Evolutionary conservation across 1,140 invertebrate species (phyloP), one percentile per base, ranked within the genome.

Genomic region (Nilaparvata lugens): DNA sequence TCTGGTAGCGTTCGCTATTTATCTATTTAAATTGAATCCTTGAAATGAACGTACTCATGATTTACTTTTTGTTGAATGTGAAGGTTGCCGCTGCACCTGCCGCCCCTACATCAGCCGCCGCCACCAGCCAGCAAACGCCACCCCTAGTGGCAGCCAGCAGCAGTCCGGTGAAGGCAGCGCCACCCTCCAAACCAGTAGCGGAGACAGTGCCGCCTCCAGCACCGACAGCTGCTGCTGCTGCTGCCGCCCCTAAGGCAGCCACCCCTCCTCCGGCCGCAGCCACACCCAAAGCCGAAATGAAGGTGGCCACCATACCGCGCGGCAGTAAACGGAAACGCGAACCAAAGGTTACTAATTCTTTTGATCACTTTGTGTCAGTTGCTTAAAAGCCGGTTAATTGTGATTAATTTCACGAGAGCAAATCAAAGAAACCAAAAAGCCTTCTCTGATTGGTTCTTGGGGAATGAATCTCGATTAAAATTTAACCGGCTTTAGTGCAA

Each of bases 331-430:
- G 52, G 38, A 56, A 58, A 38, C 45, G 58, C 6, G 58, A 60
- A 54, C 13, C 52, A 25, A 60, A 60, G 31, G 58, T 60, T n/a
- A 58, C n/a, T n/a, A n/a, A n/a, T n/a, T n/a, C n/a, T n/a, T n/a
- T n/a, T n/a, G 51, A 5, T 52, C 25, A 9, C 6, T 9, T n/a
- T n/a, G n/a, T n/a, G n/a, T n/a, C n/a, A n/a, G n/a, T n/a, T n/a
- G n/a, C n/a, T n/a, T n/a, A n/a, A n/a, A n/a, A n/a, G n/a, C n/a
- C n/a, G n/a, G n/a, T n/a, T n/a, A n/a, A n/a, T n/a, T n/a, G n/a
- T n/a, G n/a, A n/a, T n/a, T n/a, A n/a, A n/a, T n/a, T n/a, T n/a
- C n/a, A n/a, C n/a, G n/a, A n/a, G n/a, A n/a, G n/a, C n/a, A n/a
- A n/a, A n/a, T n/a, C n/a, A n/a, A n/a, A n/a, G n/a, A n/a, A n/a